Conservation (phyloP, 2,888 invertebrate species). For the Bugula neritina region DNA sequence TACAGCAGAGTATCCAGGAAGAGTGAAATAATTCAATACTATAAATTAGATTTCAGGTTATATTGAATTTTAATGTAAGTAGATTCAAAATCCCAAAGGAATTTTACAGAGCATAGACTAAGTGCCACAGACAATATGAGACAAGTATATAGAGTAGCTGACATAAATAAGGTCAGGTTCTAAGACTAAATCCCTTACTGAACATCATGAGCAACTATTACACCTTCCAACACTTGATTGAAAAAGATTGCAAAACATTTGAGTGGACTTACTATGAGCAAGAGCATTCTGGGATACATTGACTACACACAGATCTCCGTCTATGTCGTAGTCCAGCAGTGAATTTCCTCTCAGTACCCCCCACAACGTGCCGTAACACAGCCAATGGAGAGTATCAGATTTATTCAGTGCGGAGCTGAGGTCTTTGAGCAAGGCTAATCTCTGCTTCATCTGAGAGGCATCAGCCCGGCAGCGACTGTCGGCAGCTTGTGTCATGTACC, state of each 20-base stretch:
- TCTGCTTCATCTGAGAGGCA: neutral
- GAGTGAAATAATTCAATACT: no score
- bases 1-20: no score
- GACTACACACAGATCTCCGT: slow-evolving; percentile 57
- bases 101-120: no score
- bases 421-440: neutral
- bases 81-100: no score
- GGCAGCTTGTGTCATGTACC: neutral
- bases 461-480: neutral
- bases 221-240: neutral
- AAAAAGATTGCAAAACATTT: neutral
- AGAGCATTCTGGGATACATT: slow-evolving; percentile 41
- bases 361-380: slow-evolving; percentile 61
- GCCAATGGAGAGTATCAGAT: slow-evolving; percentile 57
- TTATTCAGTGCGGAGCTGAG: slow-evolving; percentile 3
- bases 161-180: no score
- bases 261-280: no score
- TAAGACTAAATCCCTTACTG: no score
- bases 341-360: slow-evolving; percentile 58
- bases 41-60: no score
- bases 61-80: no score
- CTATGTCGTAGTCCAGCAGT: slow-evolving; percentile 59
- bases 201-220: no score
- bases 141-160: neutral
- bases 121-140: no score